These are phyloP conservation scores for Ptychodera flava DNA, from an alignment of 35 echinoderm and acorn worm genomes.

Conservation along the genomic window DNA sequence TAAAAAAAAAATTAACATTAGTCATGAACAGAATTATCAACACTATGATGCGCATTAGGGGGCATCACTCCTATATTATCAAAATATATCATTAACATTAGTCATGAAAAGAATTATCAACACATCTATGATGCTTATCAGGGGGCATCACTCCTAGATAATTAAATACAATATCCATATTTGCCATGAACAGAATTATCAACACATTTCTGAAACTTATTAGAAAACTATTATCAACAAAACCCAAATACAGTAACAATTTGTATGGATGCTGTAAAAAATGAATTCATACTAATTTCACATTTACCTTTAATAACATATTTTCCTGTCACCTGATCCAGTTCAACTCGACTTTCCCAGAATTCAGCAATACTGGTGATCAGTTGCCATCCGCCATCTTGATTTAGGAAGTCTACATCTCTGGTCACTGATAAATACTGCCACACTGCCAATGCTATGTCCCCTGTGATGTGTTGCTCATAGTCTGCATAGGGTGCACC, in stretches of 20 bases:
- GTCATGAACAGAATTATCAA: neutral
- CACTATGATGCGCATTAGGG: neutral
- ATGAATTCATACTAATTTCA: neutral
- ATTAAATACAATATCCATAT: neutral
- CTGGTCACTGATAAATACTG: constrained; percentile 66
- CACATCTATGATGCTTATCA: neutral
- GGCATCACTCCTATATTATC: neutral
- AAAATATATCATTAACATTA: neutral
- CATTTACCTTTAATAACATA: constrained; percentile 59
- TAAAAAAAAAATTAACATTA: neutral
- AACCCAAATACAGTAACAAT: too few relatives aligned
- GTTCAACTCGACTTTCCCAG: constrained; percentile 52
- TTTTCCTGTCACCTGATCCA: constrained; percentile 12
- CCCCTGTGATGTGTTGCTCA: constrained; percentile 90
- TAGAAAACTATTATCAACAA: too few relatives aligned
- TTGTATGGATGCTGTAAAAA: too few relatives aligned
- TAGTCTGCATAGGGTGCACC: constrained; percentile 34
- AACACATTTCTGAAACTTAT: too few relatives aligned
- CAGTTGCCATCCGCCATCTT: constrained; percentile 55
- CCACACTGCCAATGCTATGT: constrained; percentile 80
- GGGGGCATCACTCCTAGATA: neutral
- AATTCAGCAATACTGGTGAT: constrained; percentile 57
- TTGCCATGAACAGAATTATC: too few relatives aligned
- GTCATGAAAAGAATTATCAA: too few relatives aligned
- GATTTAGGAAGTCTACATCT: constrained; percentile 52